Percentiles rank a stretch among this genome's conserved stretches.
phyloP scores from a whole-genome alignment of 2,797 vertebrate genomes.

The Parauchenoglanis punctatus region DNA sequence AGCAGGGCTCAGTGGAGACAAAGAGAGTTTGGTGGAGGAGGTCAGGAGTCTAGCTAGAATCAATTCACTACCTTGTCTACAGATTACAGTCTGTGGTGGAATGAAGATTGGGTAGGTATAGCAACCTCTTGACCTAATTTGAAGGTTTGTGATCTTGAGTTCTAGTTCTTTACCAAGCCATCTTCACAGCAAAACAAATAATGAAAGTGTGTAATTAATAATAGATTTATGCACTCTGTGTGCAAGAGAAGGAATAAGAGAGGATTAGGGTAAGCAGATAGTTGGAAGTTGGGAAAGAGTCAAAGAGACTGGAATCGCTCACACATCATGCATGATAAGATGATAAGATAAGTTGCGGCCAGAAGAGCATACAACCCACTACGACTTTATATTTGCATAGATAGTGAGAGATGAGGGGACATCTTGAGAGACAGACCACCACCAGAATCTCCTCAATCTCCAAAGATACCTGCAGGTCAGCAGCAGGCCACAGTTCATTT shows the following conservation, averaged over 20 bases:
- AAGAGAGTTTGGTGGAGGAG: slow-evolving; percentile 73
- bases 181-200: background rate
- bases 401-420: slow-evolving; percentile 70
- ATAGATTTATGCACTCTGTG: background rate
- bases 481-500: slow-evolving; percentile 58
- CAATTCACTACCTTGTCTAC: slow-evolving; percentile 73
- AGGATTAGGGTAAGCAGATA: slow-evolving; percentile 9
- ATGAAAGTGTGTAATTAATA: background rate
- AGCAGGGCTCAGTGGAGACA: slow-evolving; percentile 73
- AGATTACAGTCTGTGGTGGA: slow-evolving; percentile 58
- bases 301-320: slow-evolving; percentile 30
- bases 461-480: slow-evolving; percentile 73
- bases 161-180: background rate
- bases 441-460: slow-evolving; percentile 69
- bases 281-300: slow-evolving; percentile 11
- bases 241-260: background rate
- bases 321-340: slow-evolving; percentile 56
- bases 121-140: slow-evolving; percentile 46
- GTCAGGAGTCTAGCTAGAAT: slow-evolving; percentile 64
- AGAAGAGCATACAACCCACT: slow-evolving; percentile 66
- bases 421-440: slow-evolving; percentile 54
- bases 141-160: background rate
- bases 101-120: slow-evolving; percentile 32
- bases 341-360: slow-evolving; percentile 75
- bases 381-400: slow-evolving; percentile 78